phyloP scores from a whole-genome alignment of 2,797 vertebrate genomes.

The Crenichthys baileyi region DNA sequence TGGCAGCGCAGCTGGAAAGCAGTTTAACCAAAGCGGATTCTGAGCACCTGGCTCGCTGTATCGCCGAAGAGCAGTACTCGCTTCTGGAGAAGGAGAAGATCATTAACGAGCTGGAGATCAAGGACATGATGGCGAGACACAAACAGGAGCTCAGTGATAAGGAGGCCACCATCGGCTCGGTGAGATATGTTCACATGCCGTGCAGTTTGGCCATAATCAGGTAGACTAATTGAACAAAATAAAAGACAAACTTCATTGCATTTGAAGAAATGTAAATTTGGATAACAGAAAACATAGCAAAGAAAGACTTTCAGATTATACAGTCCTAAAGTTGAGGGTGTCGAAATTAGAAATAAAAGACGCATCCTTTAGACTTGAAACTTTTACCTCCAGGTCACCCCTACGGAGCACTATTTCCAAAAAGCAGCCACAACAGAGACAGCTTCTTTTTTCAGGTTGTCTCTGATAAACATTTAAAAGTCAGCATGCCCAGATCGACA shows the following conservation, averaged over 20 bases:
- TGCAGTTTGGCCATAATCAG: not conserved
- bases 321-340: not conserved
- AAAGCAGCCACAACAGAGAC: too few relatives aligned
- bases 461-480: too few relatives aligned
- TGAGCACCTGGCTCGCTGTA: slow-evolving; percentile 93
- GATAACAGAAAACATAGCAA: not conserved
- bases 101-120: slow-evolving; percentile 98
- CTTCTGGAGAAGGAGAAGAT: slow-evolving; percentile 98
- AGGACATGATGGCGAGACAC: slow-evolving; percentile 95
- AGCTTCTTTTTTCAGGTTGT: too few relatives aligned
- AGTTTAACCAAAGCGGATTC: slow-evolving; percentile 95
- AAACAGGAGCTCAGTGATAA: slow-evolving; percentile 93
- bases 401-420: too few relatives aligned
- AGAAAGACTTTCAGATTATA: not conserved
- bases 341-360: too few relatives aligned
- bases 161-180: slow-evolving; percentile 92
- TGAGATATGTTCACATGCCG: slow-evolving; percentile 72
- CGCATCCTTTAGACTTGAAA: too few relatives aligned
- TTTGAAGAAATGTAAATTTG: not conserved
- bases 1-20: slow-evolving; percentile 90
- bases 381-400: too few relatives aligned
- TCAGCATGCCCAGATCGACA: too few relatives aligned
- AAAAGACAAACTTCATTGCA: not conserved
- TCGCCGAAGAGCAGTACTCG: slow-evolving; percentile 95
- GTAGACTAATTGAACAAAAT: not conserved